Evolutionary conservation across 2,888 invertebrate genomes (phyloP).

Genomic region (Sinotaia quadrata): DNA sequence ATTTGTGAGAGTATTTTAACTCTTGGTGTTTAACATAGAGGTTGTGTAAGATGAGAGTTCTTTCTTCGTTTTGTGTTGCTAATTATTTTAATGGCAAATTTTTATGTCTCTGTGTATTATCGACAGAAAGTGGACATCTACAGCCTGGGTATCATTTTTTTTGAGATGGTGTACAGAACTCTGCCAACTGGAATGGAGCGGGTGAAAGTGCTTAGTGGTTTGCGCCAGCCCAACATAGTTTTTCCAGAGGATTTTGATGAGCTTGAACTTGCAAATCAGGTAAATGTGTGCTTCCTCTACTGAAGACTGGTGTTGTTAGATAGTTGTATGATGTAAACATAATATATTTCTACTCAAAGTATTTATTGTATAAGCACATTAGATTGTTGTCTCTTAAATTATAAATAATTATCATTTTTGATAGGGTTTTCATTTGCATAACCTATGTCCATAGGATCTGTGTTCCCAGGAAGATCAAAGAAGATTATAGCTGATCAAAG

Average conservation of each 20-base stretch:
- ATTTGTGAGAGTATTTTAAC: neutral
- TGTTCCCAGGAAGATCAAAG: too few species aligned
- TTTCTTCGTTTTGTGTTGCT: neutral
- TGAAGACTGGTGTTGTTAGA: too few species aligned
- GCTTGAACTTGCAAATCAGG: neutral
- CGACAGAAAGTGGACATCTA: conserved; percentile 83
- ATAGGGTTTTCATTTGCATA: too few species aligned
- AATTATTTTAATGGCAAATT: neutral
- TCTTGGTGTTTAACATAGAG: neutral
- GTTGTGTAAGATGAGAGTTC: too few species aligned
- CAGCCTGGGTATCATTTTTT: conserved; percentile 91
- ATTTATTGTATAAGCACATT: too few species aligned
- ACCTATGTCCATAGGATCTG: too few species aligned
- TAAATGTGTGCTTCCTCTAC: too few species aligned
- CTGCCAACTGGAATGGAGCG: conserved; percentile 92
- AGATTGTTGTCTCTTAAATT: too few species aligned
- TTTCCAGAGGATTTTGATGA: conserved; percentile 80
- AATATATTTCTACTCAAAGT: too few species aligned
- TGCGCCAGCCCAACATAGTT: conserved; percentile 79
- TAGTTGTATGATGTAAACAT: too few species aligned
- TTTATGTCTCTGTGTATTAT: neutral
- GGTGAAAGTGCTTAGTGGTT: conserved; percentile 81
- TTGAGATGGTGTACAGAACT: conserved; percentile 89
- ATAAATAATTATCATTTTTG: too few species aligned
- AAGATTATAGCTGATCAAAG: too few species aligned